Evolutionary conservation across 2,797 vertebrate genomes (phyloP), one percentile per base, ranked within the genome.

Genomic region (Capromys pilorides): DNA sequence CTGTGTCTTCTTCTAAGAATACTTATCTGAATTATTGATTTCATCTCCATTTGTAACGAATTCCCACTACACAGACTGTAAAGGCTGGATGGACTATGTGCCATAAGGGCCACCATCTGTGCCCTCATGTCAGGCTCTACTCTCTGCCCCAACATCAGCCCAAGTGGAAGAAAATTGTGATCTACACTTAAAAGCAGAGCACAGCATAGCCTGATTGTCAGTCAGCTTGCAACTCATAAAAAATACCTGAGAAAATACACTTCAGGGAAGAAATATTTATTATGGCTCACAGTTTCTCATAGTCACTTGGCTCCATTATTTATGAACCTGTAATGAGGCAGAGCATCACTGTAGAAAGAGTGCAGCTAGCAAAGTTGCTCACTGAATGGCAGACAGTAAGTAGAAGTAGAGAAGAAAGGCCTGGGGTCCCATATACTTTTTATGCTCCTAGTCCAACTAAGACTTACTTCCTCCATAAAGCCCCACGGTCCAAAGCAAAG

Each of bases 1-100:
- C 66, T 54, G 16, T 57, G 22, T 36, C 90, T 85, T 79, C 41
- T 90, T 61, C 22, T 79, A 16, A 93, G 24, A 69, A 82, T 5
- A 49, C 16, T 62, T 61, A 64, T 41, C n/a, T 61, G 14, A 75
- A 86, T 79, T 14, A n/a, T 18, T 75, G 19, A 73, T 45, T 49
- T 88, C 33, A 26, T 5, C 11, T 59, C 28, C 49, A 75, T 62
- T 87, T 92, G 64, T 85, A 83, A 28, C 45, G 19, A 51, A 21
- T 4, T 51, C 5, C 64, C 45, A 61, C 10, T 39, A 73, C 54
- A 59, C 31, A 24, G 18, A 45, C 39, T 66, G 6, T 22, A 71
- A 39, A 59, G 81, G 36, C 36, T 54, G 2, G 24, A 84, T 54
- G 2, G 24, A 84, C 83, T 81, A 10, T 41, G 3, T 61, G 41